Base-by-base conservation (phyloP, 2,888 invertebrate genomes). In the Acanthococcus lagerstroemiae region DNA sequence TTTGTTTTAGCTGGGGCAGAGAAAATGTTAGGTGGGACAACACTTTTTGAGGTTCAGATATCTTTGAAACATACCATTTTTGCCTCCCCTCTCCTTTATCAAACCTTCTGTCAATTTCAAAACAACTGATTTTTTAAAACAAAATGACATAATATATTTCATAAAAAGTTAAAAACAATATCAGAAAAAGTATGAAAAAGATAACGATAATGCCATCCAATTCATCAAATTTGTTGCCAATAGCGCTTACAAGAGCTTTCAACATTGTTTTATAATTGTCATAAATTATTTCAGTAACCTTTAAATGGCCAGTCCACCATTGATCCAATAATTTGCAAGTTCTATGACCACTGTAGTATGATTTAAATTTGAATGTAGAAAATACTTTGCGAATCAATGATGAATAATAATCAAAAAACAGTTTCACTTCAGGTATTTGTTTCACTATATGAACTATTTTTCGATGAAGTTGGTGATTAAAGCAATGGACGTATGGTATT, bases 401-500 rank as follows among this genome's bases (percentile, higher is more conserved):
- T 6, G 17, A 19, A 21, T 9, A 30, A 15, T 55, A 25, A 26
- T 55, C 55, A 12, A 55, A 55, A 55, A 21, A 55, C 15, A 19
- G 26, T 21, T 15, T 15, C 9, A 55, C 15, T 19, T 55, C 24
- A 19, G 24, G 15, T 15, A 15, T 15, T 15, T 15, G 6, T 15
- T 15, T 15, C 5, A 26, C 24, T 5, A 26, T 22, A n/a, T 55
- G 9, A 12, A 55, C 21, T n/a, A 55, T 26, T 25, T 19, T 19
- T 9, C 7, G 55, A 22, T 55, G 55, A 9, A 55, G 21, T 26
- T 55, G 9, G 17, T 15, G 55, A 55, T 55, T 55, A 22, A 55
- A 55, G n/a, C 55, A 55, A 55, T 55, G 55, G 6, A 55, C 55
- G 19, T 55, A 55, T 5, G 55, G 55, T 25, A 55, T 22, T 25